Evolutionary conservation across 1,140 invertebrate genomes (phyloP), one percentile per base, ranked within the genome.

Genomic region (Polypedilum pembai): DNA sequence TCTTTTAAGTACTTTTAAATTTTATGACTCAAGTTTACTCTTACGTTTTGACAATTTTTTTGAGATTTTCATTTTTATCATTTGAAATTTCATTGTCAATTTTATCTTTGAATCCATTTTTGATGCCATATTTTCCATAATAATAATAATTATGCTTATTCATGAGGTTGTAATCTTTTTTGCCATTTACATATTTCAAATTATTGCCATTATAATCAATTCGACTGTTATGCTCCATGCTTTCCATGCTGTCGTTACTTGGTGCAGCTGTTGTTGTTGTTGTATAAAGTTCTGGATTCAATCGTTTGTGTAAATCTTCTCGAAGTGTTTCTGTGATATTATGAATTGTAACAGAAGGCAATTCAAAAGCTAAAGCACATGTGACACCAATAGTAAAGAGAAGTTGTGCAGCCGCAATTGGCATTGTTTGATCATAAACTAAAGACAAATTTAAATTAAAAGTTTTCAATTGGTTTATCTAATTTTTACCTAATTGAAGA

Each of bases 341-440:
- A 82, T 0, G 82, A 83, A 76, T 85, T 84, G 65, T 86, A 84
- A 79, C 88, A 83, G 76, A 89, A 83, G 91, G 91, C 69, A 92
- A 81, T 80, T 91, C 88, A 84, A 87, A 92, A 17, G 90, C 90
- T 76, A 92, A 82, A 2, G 90, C 89, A 18, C 89, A 89, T 12
- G 91, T 92, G 73, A 88, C 84, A 20, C 91, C 90, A 75, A 89
- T 82, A 7, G 88, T 86, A 76, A 89, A 87, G 72, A 78, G 81
- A 73, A 69, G 7, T 10, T 69, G 65, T 20, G 65, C 65, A 20
- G 65, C 65, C 0, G 18, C 65, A 69, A 69, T 83, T n/a, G 85
- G 84, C 73, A 87, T 85, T 0, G 88, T 89, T 75, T 86, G 78
- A 77, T 88, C 90, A 78, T 88, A 90, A 77, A 90, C 86, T 85